Base-by-base conservation (phyloP, 2,797 vertebrate genomes). In the Hapalemur alaotrensis region DNA sequence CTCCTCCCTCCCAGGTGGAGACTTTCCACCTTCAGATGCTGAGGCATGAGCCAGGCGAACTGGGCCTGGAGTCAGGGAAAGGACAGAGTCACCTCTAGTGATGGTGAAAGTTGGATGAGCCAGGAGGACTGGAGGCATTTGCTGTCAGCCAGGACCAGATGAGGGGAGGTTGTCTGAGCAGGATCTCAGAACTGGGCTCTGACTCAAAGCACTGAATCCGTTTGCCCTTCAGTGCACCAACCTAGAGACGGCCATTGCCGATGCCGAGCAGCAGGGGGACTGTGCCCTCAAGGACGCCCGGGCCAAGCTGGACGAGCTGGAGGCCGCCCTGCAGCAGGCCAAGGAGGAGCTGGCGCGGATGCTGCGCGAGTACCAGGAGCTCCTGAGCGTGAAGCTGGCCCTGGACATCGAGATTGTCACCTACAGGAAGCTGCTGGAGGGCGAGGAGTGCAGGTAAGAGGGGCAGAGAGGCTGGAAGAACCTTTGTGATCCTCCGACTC, bases 381-480 rank as follows among this genome's bases (percentile, higher is more conserved):
- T 99, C 38, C 98, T 99, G 98, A 99, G 99, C 90, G 95, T 99
- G 82, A 99, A 99, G 96, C 98, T 99, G 98, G 98, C 99, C 2
- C 93, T 99, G 95, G 99, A 99, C 94, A 98, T 99, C 0, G 99
- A 99, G 98, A 99, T 99, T 2, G 98, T 98, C 97, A 99, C 99
- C 84, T 99, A 99, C 96, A 97, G 94, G 65, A 99, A 99, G 96
- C 98, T 99, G 91, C 98, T 99, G 98, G 99, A 99, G 97, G 97
- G 98, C 14, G 98, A 98, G 91, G 98, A 98, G 96, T 96, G 93
- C 96, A 88, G 98, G 98, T 98, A 79, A 48, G 85, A 1, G 35
- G 7, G n/a, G 17, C 17, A 5, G 43, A 59, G 4, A 5, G 72
- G 12, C 65, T 59, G 50, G 57, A 73, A 85, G 57, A 78, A 30